Percentiles rank a stretch among this genome's conserved stretches.
These are phyloP conservation scores for Reticulitermes lucifugus DNA, from an alignment of 2,888 invertebrate species.

Conservation along the genomic window DNA sequence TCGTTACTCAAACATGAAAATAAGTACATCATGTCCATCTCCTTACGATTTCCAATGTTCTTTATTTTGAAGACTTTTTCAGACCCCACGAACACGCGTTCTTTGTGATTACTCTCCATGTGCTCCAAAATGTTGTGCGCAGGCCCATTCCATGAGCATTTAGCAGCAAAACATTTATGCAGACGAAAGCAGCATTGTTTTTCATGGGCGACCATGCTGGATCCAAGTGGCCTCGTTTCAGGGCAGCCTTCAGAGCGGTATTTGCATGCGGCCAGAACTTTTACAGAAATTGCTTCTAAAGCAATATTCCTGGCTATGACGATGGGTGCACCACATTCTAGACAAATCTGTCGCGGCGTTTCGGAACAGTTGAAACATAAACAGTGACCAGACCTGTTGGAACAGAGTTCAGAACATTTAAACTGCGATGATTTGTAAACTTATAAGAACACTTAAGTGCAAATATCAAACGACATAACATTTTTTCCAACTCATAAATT, in stretches of 20 bases:
- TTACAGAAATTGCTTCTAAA: slow-evolving; percentile 1
- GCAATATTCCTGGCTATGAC: background rate
- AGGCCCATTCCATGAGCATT: slow-evolving; percentile 5
- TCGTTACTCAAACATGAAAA: background rate
- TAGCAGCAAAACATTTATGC: slow-evolving; percentile 3
- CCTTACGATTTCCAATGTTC: slow-evolving; percentile 18
- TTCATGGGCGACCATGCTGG: background rate
- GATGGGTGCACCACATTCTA: background rate
- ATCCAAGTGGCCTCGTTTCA: background rate
- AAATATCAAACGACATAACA: too few relatives aligned
- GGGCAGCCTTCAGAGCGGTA: slow-evolving; percentile 7
- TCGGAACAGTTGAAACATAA: background rate
- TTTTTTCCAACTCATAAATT: too few relatives aligned
- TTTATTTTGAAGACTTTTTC: slow-evolving; percentile 28
- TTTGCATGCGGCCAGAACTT: background rate
- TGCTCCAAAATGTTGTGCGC: background rate
- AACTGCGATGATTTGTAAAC: too few relatives aligned
- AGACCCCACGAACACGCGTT: background rate
- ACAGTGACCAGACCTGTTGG: background rate
- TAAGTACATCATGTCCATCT: slow-evolving; percentile 7
- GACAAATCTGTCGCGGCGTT: background rate
- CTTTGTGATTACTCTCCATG: background rate
- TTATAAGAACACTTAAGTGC: too few relatives aligned
- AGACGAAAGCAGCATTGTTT: background rate
- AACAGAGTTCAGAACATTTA: background rate